Base-by-base conservation (phyloP, 2,113 vertebrate species). In the Mustelus asterias region DNA sequence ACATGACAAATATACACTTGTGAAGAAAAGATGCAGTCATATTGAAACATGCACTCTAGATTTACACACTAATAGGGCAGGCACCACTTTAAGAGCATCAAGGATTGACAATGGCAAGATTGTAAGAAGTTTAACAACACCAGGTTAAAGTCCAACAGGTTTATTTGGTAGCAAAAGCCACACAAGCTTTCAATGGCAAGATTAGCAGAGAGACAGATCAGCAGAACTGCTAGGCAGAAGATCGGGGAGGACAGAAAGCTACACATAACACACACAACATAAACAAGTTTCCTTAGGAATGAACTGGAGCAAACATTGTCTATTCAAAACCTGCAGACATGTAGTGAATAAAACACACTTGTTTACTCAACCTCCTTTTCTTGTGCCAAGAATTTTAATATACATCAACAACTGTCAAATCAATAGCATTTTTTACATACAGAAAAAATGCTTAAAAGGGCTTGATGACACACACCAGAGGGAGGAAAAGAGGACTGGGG, bases 131-230 rank as follows among this genome's bases (percentile, higher is more conserved):
- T n/a, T n/a, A n/a, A n/a, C n/a, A n/a, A n/a, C n/a, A n/a, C n/a
- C n/a, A n/a, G n/a, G n/a, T n/a, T n/a, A n/a, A n/a, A n/a, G n/a
- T n/a, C n/a, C n/a, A n/a, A n/a, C n/a, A n/a, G n/a, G n/a, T n/a
- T n/a, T n/a, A n/a, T n/a, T n/a, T n/a, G n/a, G n/a, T n/a, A n/a
- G n/a, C n/a, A n/a, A n/a, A n/a, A n/a, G n/a, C n/a, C n/a, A n/a
- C n/a, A n/a, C n/a, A n/a, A n/a, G n/a, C n/a, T n/a, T n/a, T n/a
- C 29, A 63, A 14, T 63, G 88, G 13, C 29, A 11, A 88, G 41
- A 86, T 54, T 48, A 86, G 18, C 85, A 48, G 85, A 90, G 88
- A 90, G 58, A 60, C 88, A 63, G 29, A 92, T 92, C 58, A 92
- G 54, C 54, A 60, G 29, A 60, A n/a, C 29, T 33, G 48, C 3